Base-by-base conservation (phyloP, 2,113 vertebrate species). In the Leptocoma aspasia region DNA sequence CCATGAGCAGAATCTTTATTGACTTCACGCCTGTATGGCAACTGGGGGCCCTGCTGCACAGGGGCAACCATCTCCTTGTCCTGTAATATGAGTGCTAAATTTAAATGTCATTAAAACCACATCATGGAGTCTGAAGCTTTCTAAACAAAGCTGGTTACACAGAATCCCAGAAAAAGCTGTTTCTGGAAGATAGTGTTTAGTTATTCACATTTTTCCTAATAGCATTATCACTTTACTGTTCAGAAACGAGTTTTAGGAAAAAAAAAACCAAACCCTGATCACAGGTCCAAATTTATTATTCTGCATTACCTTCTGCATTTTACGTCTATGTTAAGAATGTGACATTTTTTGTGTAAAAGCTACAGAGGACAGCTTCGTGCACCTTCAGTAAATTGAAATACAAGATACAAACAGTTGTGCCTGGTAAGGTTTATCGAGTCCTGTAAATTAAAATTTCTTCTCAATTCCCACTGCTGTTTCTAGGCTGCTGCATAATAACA, bases 31-130 rank as follows among this genome's bases (percentile, higher is more conserved):
- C 28, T 64, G 41, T 17, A 5, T 42, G 24, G 45, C 66, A 82
- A 42, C 0, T 0, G 27, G n/a, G 61, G 59, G 15, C 44, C n/a
- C 61, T 56, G 63, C 80, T 95, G 47, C 50, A 54, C 3, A 5
- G 35, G 79, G 45, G 28, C 54, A 73, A 33, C 49, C 22, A 53
- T 64, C 31, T 64, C 49, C 90, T 83, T 80, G 39, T 92, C 93
- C 82, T 94, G 37, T 26, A 89, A 56, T 24, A 42, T 23, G 37
- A 90, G 66, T 82, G 85, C 44, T 86, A 89, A 96, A 97, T 94
- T 89, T 91, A 90, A 79, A 93, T 79, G 24, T 71, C 86, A 91
- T 95, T 96, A 82, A 92, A 96, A 42, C 60, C 71, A 75, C 59
- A 86, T 35, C 54, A 17, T 28, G 56, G 27, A 69, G 28, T 28